Conservation (phyloP, 2,113 vertebrate genomes). For the Tupaia chinensis region DNA sequence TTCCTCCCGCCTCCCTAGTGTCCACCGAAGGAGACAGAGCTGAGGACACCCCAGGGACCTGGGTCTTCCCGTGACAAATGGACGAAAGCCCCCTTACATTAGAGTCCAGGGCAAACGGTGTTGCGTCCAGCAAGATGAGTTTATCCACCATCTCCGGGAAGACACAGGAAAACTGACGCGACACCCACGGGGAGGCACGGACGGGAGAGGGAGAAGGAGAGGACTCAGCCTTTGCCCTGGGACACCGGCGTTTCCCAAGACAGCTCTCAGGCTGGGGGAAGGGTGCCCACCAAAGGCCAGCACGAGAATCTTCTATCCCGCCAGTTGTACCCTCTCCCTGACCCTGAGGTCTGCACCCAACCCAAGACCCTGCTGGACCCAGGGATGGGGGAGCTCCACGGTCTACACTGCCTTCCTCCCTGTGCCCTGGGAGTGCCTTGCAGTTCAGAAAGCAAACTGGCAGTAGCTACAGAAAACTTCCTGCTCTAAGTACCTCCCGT, state of each 20-base stretch:
- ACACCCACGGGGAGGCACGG: background rate
- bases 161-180: conserved; percentile 89
- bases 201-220: no score
- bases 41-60: accelerated
- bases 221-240: background rate
- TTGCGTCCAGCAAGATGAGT: conserved; percentile 91
- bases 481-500: no score
- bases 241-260: background rate
- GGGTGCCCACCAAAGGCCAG: background rate
- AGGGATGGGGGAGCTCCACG: background rate
- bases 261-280: background rate
- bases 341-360: background rate
- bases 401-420: accelerated
- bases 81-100: conserved; percentile 51
- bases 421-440: background rate
- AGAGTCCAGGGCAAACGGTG: conserved; percentile 86
- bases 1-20: background rate
- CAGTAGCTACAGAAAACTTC: background rate
- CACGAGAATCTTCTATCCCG: background rate
- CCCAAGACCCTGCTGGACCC: background rate
- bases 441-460: background rate
- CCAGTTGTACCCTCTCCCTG: background rate
- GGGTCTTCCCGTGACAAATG: background rate
- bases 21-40: background rate
- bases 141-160: conserved; percentile 95